These are phyloP conservation scores for Stenoptilia bipunctidactyla DNA, from an alignment of 2,888 invertebrate genomes.

Conservation along the genomic window DNA sequence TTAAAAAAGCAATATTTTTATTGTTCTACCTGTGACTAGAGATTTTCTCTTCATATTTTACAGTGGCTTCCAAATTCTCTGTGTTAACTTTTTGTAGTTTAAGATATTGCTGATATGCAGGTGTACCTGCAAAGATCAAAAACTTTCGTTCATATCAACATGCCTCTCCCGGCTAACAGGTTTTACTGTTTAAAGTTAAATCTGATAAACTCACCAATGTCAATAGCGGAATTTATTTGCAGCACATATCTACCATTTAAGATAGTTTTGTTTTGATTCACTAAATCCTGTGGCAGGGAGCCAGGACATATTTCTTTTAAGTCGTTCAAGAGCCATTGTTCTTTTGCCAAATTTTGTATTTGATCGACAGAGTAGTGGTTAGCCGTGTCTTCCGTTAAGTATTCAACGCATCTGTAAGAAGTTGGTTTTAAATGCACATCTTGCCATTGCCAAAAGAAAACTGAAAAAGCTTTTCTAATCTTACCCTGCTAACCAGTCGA, in stretches of 20 bases:
- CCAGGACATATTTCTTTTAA: constrained; percentile 74
- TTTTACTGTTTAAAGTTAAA: too few species aligned
- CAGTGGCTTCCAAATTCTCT: constrained; percentile 66
- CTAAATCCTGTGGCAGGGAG: constrained; percentile 70
- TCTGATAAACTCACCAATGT: constrained; percentile 70
- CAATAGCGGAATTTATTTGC: constrained; percentile 72
- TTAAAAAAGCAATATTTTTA: background rate
- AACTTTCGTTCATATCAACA: too few species aligned
- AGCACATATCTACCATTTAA: constrained; percentile 71
- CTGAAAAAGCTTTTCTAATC: too few species aligned
- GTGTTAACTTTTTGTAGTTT: constrained; percentile 64
- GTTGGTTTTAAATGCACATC: too few species aligned
- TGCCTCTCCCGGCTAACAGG: too few species aligned
- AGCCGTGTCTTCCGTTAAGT: constrained; percentile 53
- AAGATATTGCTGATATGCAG: constrained; percentile 71
- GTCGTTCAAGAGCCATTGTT: constrained; percentile 78
- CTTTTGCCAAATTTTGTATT: constrained; percentile 68
- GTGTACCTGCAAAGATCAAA: constrained; percentile 41
- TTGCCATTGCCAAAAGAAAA: too few species aligned
- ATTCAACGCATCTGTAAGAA: constrained; percentile 61
- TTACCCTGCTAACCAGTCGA: constrained; percentile 55
- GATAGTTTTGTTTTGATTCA: constrained; percentile 43
- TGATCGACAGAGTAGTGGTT: constrained; percentile 48
- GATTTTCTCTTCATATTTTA: constrained; percentile 54
- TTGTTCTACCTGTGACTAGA: constrained; percentile 38